A percentile compares a stretch with the other conserved stretches of the same genome.
These are phyloP conservation scores for Zaprionus lachaisei DNA, from an alignment of 1,140 invertebrate genomes.

Conservation along the genomic window DNA sequence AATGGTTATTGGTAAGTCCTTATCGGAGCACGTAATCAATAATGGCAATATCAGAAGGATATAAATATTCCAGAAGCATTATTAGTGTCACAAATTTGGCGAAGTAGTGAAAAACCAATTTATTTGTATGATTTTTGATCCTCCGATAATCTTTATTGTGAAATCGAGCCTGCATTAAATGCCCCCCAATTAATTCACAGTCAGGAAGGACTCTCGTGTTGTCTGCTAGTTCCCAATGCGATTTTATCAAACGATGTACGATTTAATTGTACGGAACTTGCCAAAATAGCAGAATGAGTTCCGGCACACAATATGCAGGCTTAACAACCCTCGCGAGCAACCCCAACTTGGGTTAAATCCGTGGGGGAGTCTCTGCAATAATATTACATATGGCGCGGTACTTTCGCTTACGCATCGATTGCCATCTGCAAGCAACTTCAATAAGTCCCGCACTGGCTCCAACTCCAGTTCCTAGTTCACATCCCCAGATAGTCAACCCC, in stretches of 20 bases:
- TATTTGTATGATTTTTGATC: conserved; percentile 74
- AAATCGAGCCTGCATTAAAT: conserved; percentile 64
- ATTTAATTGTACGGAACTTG: conserved; percentile 73
- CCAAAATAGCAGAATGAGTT: conserved; percentile 43
- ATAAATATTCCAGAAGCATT: conserved; percentile 56
- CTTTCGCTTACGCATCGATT: conserved; percentile 76
- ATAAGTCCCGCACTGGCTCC: conserved; percentile 36
- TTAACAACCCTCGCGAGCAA: conserved; percentile 54
- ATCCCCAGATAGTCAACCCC: conserved; percentile 19
- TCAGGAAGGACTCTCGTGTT: conserved; percentile 33
- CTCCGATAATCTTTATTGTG: conserved; percentile 68
- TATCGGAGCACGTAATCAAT: conserved; percentile 62
- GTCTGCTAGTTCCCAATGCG: conserved; percentile 31
- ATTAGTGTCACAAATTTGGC: conserved; percentile 3
- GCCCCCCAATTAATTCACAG: conserved; percentile 39
- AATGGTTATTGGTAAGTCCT: conserved; percentile 49
- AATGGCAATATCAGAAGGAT: conserved; percentile 45
- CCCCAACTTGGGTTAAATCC: conserved; percentile 23
- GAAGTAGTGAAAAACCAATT: conserved; percentile 63
- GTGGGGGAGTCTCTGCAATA: conserved; percentile 38
- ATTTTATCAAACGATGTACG: conserved; percentile 56
- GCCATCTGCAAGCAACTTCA: conserved; percentile 55
- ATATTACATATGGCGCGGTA: conserved; percentile 56
- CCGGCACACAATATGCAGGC: conserved; percentile 16
- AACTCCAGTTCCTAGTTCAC: neutral